Evolutionary conservation across 2,113 vertebrate genomes (phyloP).

Genomic region (Corapipo altera): DNA sequence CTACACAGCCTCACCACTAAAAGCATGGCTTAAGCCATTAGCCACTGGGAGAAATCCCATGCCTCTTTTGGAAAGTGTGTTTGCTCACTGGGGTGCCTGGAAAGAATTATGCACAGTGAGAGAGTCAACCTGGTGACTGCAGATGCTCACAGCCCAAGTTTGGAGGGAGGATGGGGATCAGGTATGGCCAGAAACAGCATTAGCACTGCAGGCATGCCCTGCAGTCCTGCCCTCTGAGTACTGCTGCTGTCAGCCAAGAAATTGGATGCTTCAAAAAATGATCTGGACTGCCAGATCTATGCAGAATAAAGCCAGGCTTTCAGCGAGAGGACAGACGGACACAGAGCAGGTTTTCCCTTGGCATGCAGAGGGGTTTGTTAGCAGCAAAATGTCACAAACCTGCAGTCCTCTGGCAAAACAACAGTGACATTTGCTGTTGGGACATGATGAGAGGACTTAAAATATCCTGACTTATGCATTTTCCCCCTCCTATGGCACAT

Average conservation of each 20-base stretch:
- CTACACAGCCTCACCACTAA: background rate
- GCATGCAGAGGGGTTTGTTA: fast-evolving
- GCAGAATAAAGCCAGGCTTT: background rate
- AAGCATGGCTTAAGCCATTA: background rate
- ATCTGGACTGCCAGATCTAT: background rate
- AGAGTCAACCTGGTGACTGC: background rate
- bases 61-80: slow-evolving; percentile 27
- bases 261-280: background rate
- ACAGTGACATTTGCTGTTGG: background rate
- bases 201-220: background rate
- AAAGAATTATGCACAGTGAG: background rate
- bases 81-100: slow-evolving; percentile 18
- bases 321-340: background rate
- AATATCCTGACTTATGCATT: background rate
- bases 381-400: background rate
- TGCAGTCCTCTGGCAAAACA: background rate
- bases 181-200: background rate
- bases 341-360: slow-evolving; percentile 23
- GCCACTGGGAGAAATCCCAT: background rate
- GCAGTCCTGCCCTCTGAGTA: background rate
- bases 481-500: fast-evolving
- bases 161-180: background rate
- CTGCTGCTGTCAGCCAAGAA: background rate
- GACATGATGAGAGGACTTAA: background rate
- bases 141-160: background rate